Evolutionary conservation across 2,797 vertebrate species (phyloP).

Genomic region (Gymnoscopelus microlampas): DNA sequence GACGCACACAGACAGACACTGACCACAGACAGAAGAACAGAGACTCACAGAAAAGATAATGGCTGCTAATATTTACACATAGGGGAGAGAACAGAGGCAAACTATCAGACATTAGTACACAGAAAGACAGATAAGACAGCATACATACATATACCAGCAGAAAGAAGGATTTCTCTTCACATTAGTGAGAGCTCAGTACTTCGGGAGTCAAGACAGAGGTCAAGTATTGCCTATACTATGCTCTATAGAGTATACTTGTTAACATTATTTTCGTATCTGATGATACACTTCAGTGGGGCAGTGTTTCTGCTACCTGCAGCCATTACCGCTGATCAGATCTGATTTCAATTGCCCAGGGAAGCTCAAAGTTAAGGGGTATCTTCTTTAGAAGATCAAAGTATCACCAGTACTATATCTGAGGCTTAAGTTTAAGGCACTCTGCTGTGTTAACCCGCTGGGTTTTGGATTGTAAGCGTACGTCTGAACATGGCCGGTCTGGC

Average conservation of each 20-base stretch:
- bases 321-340: too few species aligned
- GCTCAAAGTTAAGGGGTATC: too few species aligned
- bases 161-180: not conserved
- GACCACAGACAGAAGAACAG: conserved; percentile 22
- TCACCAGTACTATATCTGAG: not conserved
- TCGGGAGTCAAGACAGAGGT: not conserved
- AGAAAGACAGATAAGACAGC: not conserved
- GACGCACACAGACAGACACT: conserved; percentile 9
- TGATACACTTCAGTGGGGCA: too few species aligned
- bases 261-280: too few species aligned
- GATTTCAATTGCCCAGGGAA: too few species aligned
- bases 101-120: not conserved
- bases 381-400: not conserved
- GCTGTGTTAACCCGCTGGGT: conserved; percentile 5
- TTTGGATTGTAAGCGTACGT: conserved; percentile 17
- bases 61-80: not conserved
- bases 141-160: not conserved
- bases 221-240: conserved; percentile 1
- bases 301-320: too few species aligned
- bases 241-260: not conserved
- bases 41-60: not conserved
- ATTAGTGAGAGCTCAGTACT: too few species aligned
- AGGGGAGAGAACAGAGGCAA: not conserved
- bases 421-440: not conserved
- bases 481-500: conserved; percentile 63